A percentile compares a stretch with the other conserved stretches of the same genome.
phyloP scores from a whole-genome alignment of 64 coral and sea anemone species.

The Stichodactyla helianthus region DNA sequence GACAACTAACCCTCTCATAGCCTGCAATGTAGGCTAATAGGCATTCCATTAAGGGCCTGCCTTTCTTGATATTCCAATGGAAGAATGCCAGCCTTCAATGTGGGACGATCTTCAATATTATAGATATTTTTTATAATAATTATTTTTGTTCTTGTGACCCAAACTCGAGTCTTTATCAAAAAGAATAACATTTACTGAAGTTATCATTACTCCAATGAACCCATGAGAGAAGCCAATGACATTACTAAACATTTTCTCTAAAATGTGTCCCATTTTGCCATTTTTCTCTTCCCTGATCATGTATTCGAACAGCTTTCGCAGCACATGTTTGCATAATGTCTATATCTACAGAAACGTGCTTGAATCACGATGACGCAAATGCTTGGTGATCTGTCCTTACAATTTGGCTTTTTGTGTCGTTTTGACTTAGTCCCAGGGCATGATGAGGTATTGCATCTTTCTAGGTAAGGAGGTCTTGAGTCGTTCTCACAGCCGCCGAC shows the following conservation, averaged over 20 bases:
- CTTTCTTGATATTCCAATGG: too few relatives aligned
- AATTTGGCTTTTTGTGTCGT: not conserved
- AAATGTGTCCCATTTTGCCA: not conserved
- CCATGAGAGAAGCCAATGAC: too few relatives aligned
- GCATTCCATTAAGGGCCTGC: too few relatives aligned
- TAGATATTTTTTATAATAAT: not conserved
- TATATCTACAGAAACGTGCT: conserved; percentile 71
- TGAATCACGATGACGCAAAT: conserved; percentile 59
- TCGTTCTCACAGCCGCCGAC: conserved; percentile 53
- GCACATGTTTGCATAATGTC: conserved; percentile 57
- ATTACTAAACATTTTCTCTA: not conserved
- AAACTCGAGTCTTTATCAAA: conserved; percentile 8
- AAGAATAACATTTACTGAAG: too few relatives aligned
- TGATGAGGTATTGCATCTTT: conserved; percentile 45
- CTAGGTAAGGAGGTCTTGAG: conserved; percentile 49
- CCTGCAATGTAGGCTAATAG: not conserved
- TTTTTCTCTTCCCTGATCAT: not conserved
- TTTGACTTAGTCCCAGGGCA: conserved; percentile 34
- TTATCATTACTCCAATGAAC: too few relatives aligned
- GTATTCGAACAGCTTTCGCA: conserved; percentile 63
- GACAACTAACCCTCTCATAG: not conserved
- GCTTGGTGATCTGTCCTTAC: conserved; percentile 34
- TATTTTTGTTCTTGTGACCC: conserved; percentile 6
- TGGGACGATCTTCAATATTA: not conserved
- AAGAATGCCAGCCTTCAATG: not conserved